Evolutionary conservation across 2,113 vertebrate species (phyloP), one percentile per base, ranked within the genome.

Genomic region (Myiozetetes cayanensis): DNA sequence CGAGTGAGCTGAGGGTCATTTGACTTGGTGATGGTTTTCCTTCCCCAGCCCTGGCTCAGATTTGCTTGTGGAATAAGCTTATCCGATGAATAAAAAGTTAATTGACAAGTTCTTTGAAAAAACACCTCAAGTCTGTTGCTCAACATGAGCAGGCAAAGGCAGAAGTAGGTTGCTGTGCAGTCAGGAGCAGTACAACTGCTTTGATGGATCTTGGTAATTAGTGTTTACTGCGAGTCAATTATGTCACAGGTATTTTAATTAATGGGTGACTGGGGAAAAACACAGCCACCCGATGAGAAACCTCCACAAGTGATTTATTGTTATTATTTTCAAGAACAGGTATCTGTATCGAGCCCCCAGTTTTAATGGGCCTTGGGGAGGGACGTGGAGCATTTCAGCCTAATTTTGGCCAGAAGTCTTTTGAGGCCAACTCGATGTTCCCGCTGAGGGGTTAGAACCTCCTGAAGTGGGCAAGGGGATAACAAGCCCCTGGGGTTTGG

Each of bases 241-340:
- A 95, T 96, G 96, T 97, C 87, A 12, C 93, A 95, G 94, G 95
- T 96, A 96, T 97, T 97, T 97, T 97, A 98, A 98, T 98, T 97
- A 97, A 95, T 83, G 97, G 96, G 93, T 97, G 89, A 93, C 93
- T 96, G 95, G 95, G 92, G 65, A 89, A 80, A 96, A 93, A 93
- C 78, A 63, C 35, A 90, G 65, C 96, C 96, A 85, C 97, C 97
- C 62, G 96, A 93, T 96, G 96, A 94, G 96, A 95, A 96, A 71
- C 94, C 96, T 95, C 95, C 95, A 87, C 75, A 86, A 95, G 85
- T 37, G 87, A 71, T 91, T 96, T 97, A 86, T 88, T 96, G 94
- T 85, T 94, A 30, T 92, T 88, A 58, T 95, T 91, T 94, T 93
- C 87, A 85, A 95, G 93, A 97, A 63, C 31, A 89, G 93, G 44